Base-by-base conservation (phyloP, 2,797 vertebrate genomes). In the Acipenser transmontanus region DNA sequence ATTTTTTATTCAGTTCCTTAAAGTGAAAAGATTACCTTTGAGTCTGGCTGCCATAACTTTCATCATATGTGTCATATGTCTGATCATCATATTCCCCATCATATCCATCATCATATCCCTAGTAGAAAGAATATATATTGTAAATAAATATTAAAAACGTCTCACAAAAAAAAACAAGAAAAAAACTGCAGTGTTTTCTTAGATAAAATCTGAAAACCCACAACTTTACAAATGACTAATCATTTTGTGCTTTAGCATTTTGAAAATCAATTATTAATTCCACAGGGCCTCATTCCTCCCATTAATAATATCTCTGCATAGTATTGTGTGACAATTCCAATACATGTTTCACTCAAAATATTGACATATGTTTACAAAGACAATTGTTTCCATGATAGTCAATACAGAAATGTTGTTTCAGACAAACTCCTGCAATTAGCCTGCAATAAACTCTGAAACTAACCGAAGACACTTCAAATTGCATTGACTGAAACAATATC, bases 91-190 rank as follows among this genome's bases (percentile, higher is more conserved):
- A 99, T 81, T 98, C 95, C 65, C 90, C 96, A 10, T 93, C 94
- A 50, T 96, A 98, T 65, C 96, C 93, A 61, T 98, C 96, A 79
- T 99, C 94, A 0, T 97, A 98, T 61, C 91, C 92, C 96, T 99
- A 79, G 64, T 69, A 70, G 75, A 65, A 84, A 77, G 71, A 63
- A 71, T 64, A 61, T 64, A 7, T 6, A 50, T 49, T 20, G 14
- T 54, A 34, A 52, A 51, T 20, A 34, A 9, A 64, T 20, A 20
- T 14, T 64, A 10, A 20, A 20, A 34, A 64, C 8, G 34, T 4
- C 34, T 34, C 34, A 34, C 34, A 34, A 34, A 54, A 70, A 0
- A 72, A 47, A 76, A 73, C 70, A 6, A 70, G 61, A 61, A 64
- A 17, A 12, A 52, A 2, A 62, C 7, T 52, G 54, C 6, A 57